Base-by-base conservation (phyloP, 2,113 vertebrate species). In the Megaptera novaeangliae region DNA sequence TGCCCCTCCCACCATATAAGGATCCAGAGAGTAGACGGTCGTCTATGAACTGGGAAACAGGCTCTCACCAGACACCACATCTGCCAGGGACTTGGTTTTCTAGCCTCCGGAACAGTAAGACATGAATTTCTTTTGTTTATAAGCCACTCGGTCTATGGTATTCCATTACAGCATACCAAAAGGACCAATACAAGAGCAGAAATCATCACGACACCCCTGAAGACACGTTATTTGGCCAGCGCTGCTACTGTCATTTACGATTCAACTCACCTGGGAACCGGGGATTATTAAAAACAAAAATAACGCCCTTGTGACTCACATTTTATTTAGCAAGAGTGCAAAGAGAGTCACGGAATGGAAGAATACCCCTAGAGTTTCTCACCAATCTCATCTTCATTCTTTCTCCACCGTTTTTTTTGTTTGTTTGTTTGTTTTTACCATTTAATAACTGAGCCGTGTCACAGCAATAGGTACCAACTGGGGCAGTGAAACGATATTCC, bases 161-260 rank as follows among this genome's bases (percentile, higher is more conserved):
- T 13, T 44, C 36, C 41, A 11, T 18, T 9, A 4, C 0, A 0
- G 49, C 12, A 55, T 3, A 74, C 27, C 36, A 1, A 17, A 5
- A 17, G 49, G 20, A 27, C 49, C 2, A 4, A 68, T 13, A 3
- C 18, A 3, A n/a, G 80, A 2, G 52, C 78, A 27, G 29, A 46
- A 59, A 15, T 10, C 13, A 1, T 11, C 72, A 14, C 1, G 34
- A 29, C 21, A 14, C 5, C 71, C 2, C 0, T 1, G 44, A 46
- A 59, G 83, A 44, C 2, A 14, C 31, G 2, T 5, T 4, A 0
- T n/a, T n/a, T 31, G 59, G 31, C 36, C 46, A 36, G 39, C 2
- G 3, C 20, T 2, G 15, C 5, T 44, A 0, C 21, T 0, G 3
- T 15, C 61, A 1, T 2, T 13, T 4, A 25, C 3, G 3, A 27